A percentile compares a stretch with the other conserved stretches of the same genome.
phyloP scores from a whole-genome alignment of 2,113 vertebrate genomes.

The Phasianus colchicus region DNA sequence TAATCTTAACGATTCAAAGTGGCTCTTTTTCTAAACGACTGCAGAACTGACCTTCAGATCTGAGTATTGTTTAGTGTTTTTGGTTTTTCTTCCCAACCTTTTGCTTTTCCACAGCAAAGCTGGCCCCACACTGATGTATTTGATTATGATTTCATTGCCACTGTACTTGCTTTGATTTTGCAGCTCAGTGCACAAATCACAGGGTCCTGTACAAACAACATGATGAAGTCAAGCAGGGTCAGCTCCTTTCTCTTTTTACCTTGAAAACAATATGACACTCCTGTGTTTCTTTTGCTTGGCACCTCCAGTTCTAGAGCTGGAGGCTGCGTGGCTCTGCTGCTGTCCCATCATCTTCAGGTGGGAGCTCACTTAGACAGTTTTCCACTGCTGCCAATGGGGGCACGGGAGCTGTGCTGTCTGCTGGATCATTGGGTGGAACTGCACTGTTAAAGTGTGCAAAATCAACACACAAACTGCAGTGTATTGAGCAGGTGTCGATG shows the following conservation, averaged over 20 bases:
- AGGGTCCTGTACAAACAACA: background rate
- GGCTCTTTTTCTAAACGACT: background rate
- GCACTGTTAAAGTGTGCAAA: background rate
- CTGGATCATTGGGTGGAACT: background rate
- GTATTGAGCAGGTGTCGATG: background rate
- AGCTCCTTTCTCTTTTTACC: slow-evolving; percentile 10
- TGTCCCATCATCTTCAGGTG: background rate
- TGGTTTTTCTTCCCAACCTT: background rate
- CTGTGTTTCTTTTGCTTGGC: slow-evolving; percentile 37
- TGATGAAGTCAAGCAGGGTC: slow-evolving; percentile 16
- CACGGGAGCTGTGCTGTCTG: background rate
- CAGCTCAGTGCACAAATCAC: slow-evolving; percentile 5
- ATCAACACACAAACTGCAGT: background rate
- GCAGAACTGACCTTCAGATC: background rate
- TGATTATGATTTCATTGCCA: slow-evolving; percentile 49
- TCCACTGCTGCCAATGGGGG: background rate
- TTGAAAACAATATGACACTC: slow-evolving; percentile 33
- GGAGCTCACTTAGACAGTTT: background rate
- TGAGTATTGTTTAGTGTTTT: background rate
- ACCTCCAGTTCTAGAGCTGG: background rate
- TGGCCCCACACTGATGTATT: background rate
- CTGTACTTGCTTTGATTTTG: slow-evolving; percentile 63
- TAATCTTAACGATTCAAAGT: background rate
- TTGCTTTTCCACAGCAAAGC: slow-evolving; percentile 24
- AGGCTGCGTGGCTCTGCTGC: background rate